phyloP scores from a whole-genome alignment of 1,140 invertebrate species.

The Rhopalosiphum padi region DNA sequence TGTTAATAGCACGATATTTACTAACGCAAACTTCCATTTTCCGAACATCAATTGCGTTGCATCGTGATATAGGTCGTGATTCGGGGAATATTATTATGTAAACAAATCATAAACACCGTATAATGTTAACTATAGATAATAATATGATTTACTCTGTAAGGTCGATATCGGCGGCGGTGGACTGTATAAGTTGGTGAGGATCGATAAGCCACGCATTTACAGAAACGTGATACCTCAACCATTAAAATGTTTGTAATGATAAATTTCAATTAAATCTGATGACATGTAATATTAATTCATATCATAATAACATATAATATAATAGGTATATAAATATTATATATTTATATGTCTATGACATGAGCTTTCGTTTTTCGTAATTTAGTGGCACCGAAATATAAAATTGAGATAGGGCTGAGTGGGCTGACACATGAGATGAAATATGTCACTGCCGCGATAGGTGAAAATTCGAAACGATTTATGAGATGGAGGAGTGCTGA shows the following conservation, averaged over 20 bases:
- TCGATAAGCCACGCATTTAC: no score
- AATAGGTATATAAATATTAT: background rate
- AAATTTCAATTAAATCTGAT: background rate
- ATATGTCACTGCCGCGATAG: background rate
- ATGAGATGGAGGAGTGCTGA: background rate
- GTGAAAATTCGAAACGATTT: background rate
- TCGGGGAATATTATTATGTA: background rate
- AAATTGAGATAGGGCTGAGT: background rate
- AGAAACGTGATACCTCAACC: no score
- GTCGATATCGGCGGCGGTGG: no score
- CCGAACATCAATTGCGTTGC: background rate
- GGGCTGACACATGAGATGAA: no score
- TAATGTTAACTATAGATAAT: background rate
- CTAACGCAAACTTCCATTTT: background rate
- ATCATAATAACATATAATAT: background rate
- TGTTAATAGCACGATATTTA: background rate
- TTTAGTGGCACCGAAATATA: background rate
- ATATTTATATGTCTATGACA: no score
- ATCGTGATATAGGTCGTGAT: background rate
- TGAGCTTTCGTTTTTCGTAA: background rate
- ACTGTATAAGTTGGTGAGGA: no score
- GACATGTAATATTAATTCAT: background rate
- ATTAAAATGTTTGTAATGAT: no score
- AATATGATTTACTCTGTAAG: background rate
- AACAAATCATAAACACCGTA: background rate